Base-by-base conservation (phyloP, 2,888 invertebrate species). In the Xanthia icteritia region DNA sequence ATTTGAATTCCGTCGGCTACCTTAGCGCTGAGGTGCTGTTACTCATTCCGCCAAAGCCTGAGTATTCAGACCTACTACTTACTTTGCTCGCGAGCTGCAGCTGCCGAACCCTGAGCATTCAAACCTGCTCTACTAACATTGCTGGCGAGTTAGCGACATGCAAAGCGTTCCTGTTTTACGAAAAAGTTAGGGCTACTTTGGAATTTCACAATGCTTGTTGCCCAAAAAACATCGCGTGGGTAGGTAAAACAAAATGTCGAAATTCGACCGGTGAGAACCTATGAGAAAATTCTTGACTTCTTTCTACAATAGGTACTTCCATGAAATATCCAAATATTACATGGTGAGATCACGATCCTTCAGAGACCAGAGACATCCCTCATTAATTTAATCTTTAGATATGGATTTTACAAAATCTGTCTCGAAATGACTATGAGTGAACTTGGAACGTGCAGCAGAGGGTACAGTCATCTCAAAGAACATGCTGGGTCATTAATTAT, bases 401-500 rank as follows among this genome's bases (percentile, higher is more conserved):
- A n/a, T 20, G 20, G 2, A n/a, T n/a, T 23, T 39, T 20, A 54
- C 8, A 20, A 39, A 56, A n/a, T 39, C 36, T 5, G 56, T 39
- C 36, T 5, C 8, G 0, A 23, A 23, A 11, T 42, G 4, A 56
- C 17, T 17, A 13, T 20, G 6, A 68, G 36, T 68, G 31, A 56
- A n/a, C 68, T n/a, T 58, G 39, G 2, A 39, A 68, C 20, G 36
- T n/a, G 51, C 17, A n/a, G n/a, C n/a, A n/a, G n/a, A n/a, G 36
- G 17, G 4, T 51, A 51, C 17, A 23, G 9, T 64, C 65, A 54
- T 56, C 15, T 56, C 17, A 64, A 78, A 74, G 68, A 71, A 66
- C 64, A 85, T 67, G 74, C 63, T 60, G 51, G 72, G 61, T 80
- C 45, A 84, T 77, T 84, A 84, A 83, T 88, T 83, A 79, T 75